Base-by-base conservation (phyloP, 2,113 vertebrate genomes). In the Danionella cerebrum region DNA sequence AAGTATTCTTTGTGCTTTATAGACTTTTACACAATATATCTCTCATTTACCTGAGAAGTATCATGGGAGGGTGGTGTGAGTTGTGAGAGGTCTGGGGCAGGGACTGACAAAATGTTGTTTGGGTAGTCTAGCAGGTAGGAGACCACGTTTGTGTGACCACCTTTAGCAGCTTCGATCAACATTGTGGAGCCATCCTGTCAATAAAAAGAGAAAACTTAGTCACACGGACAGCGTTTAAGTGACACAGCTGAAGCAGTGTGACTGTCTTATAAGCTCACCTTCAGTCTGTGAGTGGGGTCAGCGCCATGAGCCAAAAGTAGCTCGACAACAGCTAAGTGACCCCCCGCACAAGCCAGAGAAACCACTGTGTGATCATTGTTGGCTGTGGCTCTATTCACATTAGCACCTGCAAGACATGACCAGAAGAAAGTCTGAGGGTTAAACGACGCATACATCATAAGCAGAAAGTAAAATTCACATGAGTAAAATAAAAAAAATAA, bases 341-440 rank as follows among this genome's bases (percentile, higher is more conserved):
- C 96, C 66, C 96, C 96, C 1, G 95, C 95, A 76, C 95, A 99
- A 33, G 96, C 96, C 82, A 99, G 84, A 0, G 96, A 99, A 78
- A 98, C 94, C 69, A 98, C 96, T n/a, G 96, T 97, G 86, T 99
- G 96, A 84, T 99, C 96, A 65, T 99, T 99, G 79, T 97, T 99
- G 73, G 95, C 92, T 73, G 96, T 99, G 66, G 96, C 91, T 81
- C 94, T 89, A 83, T 99, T 99, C 75, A 99, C 96, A 14, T 98
- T 95, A 84, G 95, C 96, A 88, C 96, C 96, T 99, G 76, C 13
- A 55, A 66, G 75, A n/a, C n/a, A n/a, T n/a, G n/a, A n/a, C n/a
- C 13, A 51, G 0, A 13, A 55, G 12, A n/a, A 2, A 3, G 18
- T 25, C 12, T 11, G 1, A 16, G 5, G 16, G 36, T 25, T 12